Evolutionary conservation across 2,888 invertebrate species (phyloP), one percentile per base, ranked within the genome.

Genomic region (Cephus nigrinus): DNA sequence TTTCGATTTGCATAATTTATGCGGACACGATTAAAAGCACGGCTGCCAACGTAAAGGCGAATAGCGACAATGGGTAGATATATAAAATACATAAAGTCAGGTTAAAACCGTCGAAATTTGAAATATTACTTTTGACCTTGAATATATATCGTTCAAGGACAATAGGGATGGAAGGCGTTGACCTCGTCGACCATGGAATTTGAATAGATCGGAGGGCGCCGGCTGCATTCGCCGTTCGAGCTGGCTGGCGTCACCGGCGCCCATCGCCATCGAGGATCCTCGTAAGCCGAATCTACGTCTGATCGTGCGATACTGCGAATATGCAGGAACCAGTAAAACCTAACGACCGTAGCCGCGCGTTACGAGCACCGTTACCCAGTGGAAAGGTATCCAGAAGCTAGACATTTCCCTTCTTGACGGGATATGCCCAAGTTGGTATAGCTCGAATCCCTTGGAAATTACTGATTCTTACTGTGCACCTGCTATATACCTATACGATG

Each of bases 191-290:
- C 1, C 55, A 23, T 55, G 9, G 23, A 23, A 55, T 55, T 23
- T 23, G 55, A 55, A 55, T 23, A 23, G 9, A 23, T 55, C 55
- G 55, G 55, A 55, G 12, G 12, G 23, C 55, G 23, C 55, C 55
- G 5, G 55, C 23, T 55, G 55, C 55, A 23, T 9, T 9, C 55
- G 23, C 55, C 55, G 55, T 55, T 55, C 55, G 23, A 55, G 15
- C 55, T 55, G 15, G 23, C 55, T 55, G 55, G 23, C 55, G 23
- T 55, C 55, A 55, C 23, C 9, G 55, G 23, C 55, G 55, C 12
- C 55, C 55, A 55, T 55, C 77, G 83, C 84, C 82, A 82, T 84
- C 84, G 83, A 34, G 84, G 82, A 84, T 85, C 79, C 32, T 76
- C 32, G 12, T n/a, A 31, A 68, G 55, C 40, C n/a, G 68, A 72